Percentiles rank a stretch among this genome's conserved stretches.
These are phyloP conservation scores for Odontamblyopus rebecca DNA, from an alignment of 2,797 vertebrate species.

Conservation along the genomic window DNA sequence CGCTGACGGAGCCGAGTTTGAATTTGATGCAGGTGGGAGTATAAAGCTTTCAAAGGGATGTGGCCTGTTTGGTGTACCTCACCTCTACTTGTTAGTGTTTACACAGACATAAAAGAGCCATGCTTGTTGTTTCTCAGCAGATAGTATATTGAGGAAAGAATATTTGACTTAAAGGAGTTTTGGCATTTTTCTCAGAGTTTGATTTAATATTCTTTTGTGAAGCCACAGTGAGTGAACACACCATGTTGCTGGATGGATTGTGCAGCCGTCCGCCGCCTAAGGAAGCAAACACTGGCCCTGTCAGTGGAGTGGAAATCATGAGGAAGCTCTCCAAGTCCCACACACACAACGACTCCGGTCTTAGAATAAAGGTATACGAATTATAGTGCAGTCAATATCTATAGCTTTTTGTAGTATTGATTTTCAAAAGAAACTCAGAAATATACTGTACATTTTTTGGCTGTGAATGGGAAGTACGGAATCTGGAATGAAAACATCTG, in stretches of 20 bases:
- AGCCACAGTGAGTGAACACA: slow-evolving; percentile 98
- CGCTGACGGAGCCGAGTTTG: slow-evolving; percentile 95
- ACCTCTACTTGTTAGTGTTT: slow-evolving; percentile 24
- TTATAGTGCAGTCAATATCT: background rate
- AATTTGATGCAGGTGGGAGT: slow-evolving; percentile 93
- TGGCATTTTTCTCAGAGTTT: slow-evolving; percentile 30
- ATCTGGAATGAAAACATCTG: no score
- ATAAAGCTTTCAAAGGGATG: slow-evolving; percentile 11
- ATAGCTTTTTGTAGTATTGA: background rate
- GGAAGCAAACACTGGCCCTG: slow-evolving; percentile 85
- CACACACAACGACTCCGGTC: slow-evolving; percentile 89
- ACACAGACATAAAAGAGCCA: slow-evolving; percentile 6
- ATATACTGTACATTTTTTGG: no score
- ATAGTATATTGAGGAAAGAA: background rate
- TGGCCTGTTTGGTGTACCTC: background rate
- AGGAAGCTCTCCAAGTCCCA: slow-evolving; percentile 97
- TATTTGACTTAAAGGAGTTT: background rate
- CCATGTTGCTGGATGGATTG: slow-evolving; percentile 92
- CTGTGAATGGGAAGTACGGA: no score
- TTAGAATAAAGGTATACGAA: slow-evolving; percentile 90
- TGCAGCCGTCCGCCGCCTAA: slow-evolving; percentile 87
- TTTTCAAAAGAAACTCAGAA: no score
- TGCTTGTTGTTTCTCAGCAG: slow-evolving; percentile 6
- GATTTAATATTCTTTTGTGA: slow-evolving; percentile 62
- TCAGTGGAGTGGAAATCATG: slow-evolving; percentile 97